phyloP scores from a whole-genome alignment of 2,888 invertebrate genomes.

The Andrena camellia region DNA sequence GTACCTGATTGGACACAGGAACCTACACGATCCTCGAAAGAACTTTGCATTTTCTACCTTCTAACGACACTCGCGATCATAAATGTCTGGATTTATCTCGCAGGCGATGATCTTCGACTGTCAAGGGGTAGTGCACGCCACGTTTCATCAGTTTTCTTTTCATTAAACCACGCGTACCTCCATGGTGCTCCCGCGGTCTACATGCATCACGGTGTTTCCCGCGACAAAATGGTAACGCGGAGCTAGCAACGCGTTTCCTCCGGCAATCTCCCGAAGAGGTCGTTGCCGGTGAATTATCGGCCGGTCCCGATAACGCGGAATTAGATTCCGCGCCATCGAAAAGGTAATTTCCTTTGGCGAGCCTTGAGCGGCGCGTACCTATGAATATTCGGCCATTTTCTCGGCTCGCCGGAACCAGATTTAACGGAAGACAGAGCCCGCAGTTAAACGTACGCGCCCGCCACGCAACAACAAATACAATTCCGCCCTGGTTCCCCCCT shows the following conservation, averaged over 20 bases:
- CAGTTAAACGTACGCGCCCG: slow-evolving; percentile 62
- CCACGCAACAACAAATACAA: slow-evolving; percentile 83
- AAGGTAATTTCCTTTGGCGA: slow-evolving; percentile 49
- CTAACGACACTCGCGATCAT: too few species aligned
- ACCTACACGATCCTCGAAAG: too few species aligned
- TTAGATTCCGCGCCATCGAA: not conserved
- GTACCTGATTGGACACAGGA: too few species aligned
- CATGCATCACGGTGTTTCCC: not conserved
- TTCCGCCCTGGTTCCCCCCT: slow-evolving; percentile 65
- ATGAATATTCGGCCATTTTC: slow-evolving; percentile 56
- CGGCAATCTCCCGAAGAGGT: not conserved
- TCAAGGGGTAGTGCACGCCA: too few species aligned
- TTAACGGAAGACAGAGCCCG: slow-evolving; percentile 67
- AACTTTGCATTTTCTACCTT: too few species aligned
- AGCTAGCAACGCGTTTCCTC: not conserved
- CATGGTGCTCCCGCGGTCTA: not conserved
- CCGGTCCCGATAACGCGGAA: not conserved
- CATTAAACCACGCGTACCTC: too few species aligned
- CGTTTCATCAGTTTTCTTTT: too few species aligned
- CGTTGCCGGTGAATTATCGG: not conserved
- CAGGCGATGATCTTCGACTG: too few species aligned
- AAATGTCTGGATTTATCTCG: too few species aligned
- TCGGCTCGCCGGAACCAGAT: slow-evolving; percentile 63
- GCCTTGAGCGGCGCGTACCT: slow-evolving; percentile 45
- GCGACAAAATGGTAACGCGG: not conserved